Evolutionary conservation across 2,797 vertebrate genomes (phyloP), one percentile per base, ranked within the genome.

Genomic region (Sylvia borin): DNA sequence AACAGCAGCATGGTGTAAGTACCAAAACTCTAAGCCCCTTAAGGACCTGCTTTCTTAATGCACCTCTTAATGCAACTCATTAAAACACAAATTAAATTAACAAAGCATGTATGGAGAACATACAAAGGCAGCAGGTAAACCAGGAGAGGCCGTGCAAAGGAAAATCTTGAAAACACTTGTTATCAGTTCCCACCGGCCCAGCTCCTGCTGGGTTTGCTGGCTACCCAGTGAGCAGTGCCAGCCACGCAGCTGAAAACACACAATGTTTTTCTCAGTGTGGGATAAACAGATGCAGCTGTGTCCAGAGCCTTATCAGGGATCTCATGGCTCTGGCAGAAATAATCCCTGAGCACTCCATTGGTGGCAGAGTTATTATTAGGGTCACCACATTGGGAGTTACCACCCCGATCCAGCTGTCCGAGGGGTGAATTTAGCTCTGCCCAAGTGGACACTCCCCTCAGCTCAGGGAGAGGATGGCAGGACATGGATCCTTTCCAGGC

Each of bases 321-420:
- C 38, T 16, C 21, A 0, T 29, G 45, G 29, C 38, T 67, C 16
- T 1, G 0, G 4, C 32, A 66, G 73, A 54, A 51, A 51, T n/a
- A 32, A 77, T 42, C 5, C 2, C 29, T 7, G 11, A 32, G 31
- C 6, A 18, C 47, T 17, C 5, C 2, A 3, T 15, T 0, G 2
- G 31, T 12, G 8, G 38, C 11, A 5, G 17, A 36, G 31, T 25
- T 61, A 50, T n/a, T 74, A 16, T 27, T 6, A 12, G 43, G 42
- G 25, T 34, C 43, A 51, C 48, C 51, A 38, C 5, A 13, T 2
- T 1, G 4, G 31, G 42, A 45, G 15, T 43, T 16, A 16, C 13
- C 2, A 8, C 7, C 17, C 7, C 0, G 0, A 3, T 58, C 10
- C 58, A 29, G n/a, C 54, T 3, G 18, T 22, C 24, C 38, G 4